These are phyloP conservation scores for Odobenus rosmarus DNA, from an alignment of 2,113 vertebrate species.

Conservation along the genomic window DNA sequence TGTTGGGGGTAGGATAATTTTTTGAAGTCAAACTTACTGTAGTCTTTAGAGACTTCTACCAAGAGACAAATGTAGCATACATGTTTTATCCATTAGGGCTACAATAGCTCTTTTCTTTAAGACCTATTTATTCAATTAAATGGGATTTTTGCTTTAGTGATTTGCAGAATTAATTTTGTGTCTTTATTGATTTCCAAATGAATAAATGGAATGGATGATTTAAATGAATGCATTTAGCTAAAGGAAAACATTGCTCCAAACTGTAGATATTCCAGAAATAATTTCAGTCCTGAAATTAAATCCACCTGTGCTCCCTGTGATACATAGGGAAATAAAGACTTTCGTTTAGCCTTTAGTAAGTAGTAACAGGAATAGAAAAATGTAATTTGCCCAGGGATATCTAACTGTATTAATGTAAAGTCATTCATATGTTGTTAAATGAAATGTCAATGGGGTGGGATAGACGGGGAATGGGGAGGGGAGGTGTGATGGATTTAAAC, in stretches of 20 bases:
- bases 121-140: slow-evolving; percentile 51
- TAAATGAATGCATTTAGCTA: slow-evolving; percentile 50
- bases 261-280: slow-evolving; percentile 29
- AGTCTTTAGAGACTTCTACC: not conserved
- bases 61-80: not conserved
- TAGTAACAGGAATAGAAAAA: not conserved
- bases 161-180: slow-evolving; percentile 44
- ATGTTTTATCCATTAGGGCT: not conserved
- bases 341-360: slow-evolving; percentile 20
- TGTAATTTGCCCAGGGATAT: not conserved
- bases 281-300: slow-evolving; percentile 48
- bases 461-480: not conserved
- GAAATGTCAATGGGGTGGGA: not conserved
- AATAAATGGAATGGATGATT: slow-evolving; percentile 46
- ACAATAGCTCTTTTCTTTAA: not conserved
- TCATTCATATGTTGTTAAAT: slow-evolving; percentile 14
- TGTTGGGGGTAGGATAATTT: not conserved
- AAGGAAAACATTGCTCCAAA: slow-evolving; percentile 46
- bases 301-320: not conserved
- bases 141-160: slow-evolving; percentile 54
- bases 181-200: slow-evolving; percentile 54
- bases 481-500: not conserved
- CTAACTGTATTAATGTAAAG: slow-evolving; percentile 9
- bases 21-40: not conserved
- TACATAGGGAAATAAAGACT: not conserved